Evolutionary conservation across 2,797 vertebrate genomes (phyloP).

Genomic region (Sarcophilus harrisii): DNA sequence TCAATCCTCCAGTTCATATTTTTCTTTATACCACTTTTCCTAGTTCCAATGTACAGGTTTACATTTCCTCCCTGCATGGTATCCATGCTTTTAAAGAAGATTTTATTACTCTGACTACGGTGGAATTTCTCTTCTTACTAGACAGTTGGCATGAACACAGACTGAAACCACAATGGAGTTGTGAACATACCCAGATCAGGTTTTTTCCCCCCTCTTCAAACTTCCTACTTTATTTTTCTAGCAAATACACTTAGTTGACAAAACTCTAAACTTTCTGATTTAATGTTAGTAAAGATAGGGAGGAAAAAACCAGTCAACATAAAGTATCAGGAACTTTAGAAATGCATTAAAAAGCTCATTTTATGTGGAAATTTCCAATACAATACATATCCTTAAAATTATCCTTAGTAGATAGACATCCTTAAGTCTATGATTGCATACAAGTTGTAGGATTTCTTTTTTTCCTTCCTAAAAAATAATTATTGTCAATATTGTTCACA

Average conservation of each 20-base stretch:
- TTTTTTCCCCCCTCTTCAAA: slow-evolving; percentile 66
- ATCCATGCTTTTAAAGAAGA: slow-evolving; percentile 75
- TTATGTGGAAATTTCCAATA: slow-evolving; percentile 36
- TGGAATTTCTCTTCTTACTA: slow-evolving; percentile 66
- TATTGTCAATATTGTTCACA: slow-evolving; percentile 38
- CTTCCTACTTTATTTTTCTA: slow-evolving; percentile 66
- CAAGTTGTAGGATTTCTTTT: slow-evolving; percentile 63
- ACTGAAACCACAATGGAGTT: slow-evolving; percentile 61
- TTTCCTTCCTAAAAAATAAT: background rate
- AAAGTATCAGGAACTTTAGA: slow-evolving; percentile 59
- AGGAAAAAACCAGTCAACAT: slow-evolving; percentile 41
- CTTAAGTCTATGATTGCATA: slow-evolving; percentile 68
- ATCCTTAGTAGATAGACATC: slow-evolving; percentile 66
- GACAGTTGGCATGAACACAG: slow-evolving; percentile 70
- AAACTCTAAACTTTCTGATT: slow-evolving; percentile 75
- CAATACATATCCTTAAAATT: background rate
- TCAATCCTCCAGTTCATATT: slow-evolving; percentile 3
- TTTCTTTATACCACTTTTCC: slow-evolving; percentile 47
- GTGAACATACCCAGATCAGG: slow-evolving; percentile 72
- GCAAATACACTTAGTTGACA: slow-evolving; percentile 73
- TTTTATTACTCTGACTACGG: slow-evolving; percentile 65
- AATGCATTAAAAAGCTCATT: slow-evolving; percentile 59
- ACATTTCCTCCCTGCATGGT: slow-evolving; percentile 61
- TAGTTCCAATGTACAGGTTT: slow-evolving; percentile 32
- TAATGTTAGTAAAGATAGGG: slow-evolving; percentile 58